Evolutionary conservation across 1,140 invertebrate species (phyloP).

Genomic region (Lerema accius): DNA sequence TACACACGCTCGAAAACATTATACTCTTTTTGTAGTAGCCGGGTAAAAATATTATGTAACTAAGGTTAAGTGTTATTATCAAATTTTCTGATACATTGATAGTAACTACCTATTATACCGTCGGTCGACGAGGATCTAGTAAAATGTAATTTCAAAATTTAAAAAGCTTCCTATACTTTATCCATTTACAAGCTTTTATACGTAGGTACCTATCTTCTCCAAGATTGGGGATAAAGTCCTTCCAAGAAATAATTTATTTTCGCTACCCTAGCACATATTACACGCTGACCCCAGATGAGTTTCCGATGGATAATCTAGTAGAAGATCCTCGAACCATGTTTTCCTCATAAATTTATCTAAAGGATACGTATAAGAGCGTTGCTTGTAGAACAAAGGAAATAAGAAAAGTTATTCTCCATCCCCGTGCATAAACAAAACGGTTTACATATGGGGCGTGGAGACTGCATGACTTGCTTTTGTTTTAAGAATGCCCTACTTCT

Average conservation of each 20-base stretch:
- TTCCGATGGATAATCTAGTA: conserved; percentile 33
- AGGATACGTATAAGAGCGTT: conserved; percentile 42
- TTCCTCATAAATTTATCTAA: conserved; percentile 46
- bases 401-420: conserved; percentile 59
- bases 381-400: conserved; percentile 56
- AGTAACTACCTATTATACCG: too few relatives aligned
- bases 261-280: conserved; percentile 22
- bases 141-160: too few relatives aligned
- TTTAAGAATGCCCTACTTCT: conserved; percentile 6
- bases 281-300: conserved; percentile 28
- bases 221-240: conserved; percentile 19
- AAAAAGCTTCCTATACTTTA: too few relatives aligned
- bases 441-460: conserved; percentile 42
- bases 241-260: conserved; percentile 30
- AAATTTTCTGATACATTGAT: too few relatives aligned
- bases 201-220: conserved; percentile 7
- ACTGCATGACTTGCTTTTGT: not conserved
- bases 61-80: too few relatives aligned
- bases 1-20: too few relatives aligned
- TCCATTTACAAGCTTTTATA: too few relatives aligned
- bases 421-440: conserved; percentile 52
- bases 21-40: too few relatives aligned
- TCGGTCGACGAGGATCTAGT: too few relatives aligned
- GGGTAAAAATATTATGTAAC: too few relatives aligned
- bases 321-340: conserved; percentile 41